Evolutionary conservation across 2,888 invertebrate species (phyloP), one percentile per base, ranked within the genome.

Genomic region (Himalopsyche japonica): DNA sequence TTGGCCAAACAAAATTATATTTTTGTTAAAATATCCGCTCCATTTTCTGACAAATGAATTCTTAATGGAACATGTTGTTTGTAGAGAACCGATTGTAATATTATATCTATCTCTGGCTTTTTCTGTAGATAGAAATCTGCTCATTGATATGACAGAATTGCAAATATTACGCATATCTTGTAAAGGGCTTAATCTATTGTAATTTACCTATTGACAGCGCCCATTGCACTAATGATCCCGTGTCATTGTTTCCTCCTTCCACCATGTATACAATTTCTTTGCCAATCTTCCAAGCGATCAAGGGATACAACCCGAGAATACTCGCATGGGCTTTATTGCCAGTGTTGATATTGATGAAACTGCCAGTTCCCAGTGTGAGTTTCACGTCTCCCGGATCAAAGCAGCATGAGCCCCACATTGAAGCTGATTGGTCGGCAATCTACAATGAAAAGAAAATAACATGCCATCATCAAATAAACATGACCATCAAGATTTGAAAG

Each of bases 351-450:
- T 98, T 94, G 76, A 98, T 91, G 90, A 98, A 98, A 0, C 96
- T 96, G 0, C 98, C 98, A 0, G 98, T 98, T 0, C 98, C 98
- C 92, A 98, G 93, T 0, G 98, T 98, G 2, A 98, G 91, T 89
- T 98, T 98, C 1, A 97, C 93, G 89, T 97, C 96, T 34, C 97
- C 96, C 0, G 93, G 91, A 3, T 94, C 90, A 89, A 96, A 96
- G 88, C 97, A 97, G 86, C 96, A 95, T 0, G 96, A 96, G 6
- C 98, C 98, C 93, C 96, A 97, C 92, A 97, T 93, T 0, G 98
- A 96, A 0, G 98, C 96, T 3, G 97, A 95, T 90, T 98, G 98
- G 89, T 98, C 97, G 18, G 96, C 96, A 93, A 96, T 94, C 96
- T 96, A 88, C 18, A 88, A 88, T 87, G 79, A 86, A 82, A 8